Conservation (phyloP, 1,140 invertebrate genomes). For the Eueides isabella region DNA sequence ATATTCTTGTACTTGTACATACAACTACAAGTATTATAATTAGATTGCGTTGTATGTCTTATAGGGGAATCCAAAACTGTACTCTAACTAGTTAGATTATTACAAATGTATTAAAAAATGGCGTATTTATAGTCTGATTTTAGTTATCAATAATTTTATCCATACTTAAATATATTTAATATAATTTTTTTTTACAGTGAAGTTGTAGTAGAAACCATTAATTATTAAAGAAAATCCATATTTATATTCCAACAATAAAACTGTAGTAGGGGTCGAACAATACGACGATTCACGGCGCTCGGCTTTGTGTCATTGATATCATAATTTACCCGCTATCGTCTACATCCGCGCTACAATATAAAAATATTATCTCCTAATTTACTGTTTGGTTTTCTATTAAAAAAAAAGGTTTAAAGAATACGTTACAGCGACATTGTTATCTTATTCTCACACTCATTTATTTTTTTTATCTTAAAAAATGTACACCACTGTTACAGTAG, state of each 20-base stretch:
- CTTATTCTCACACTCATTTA: neutral
- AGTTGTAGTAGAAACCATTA: neutral
- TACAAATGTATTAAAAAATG: too few relatives aligned
- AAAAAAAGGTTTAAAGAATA: neutral
- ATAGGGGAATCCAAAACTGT: too few relatives aligned
- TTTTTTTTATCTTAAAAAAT: neutral
- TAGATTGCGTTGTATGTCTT: too few relatives aligned
- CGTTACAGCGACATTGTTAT: neutral
- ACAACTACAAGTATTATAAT: too few relatives aligned
- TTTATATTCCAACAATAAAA: neutral
- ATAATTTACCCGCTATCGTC: conserved; percentile 54
- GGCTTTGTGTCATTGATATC: conserved; percentile 52
- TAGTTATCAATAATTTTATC: too few relatives aligned
- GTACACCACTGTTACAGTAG: too few relatives aligned
- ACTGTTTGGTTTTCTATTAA: conserved; percentile 23
- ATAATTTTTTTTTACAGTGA: too few relatives aligned
- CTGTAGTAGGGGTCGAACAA: conserved; percentile 34
- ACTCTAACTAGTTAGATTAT: too few relatives aligned
- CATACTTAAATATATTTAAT: too few relatives aligned
- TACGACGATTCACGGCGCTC: conserved; percentile 39
- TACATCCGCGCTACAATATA: conserved; percentile 32
- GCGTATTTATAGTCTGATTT: too few relatives aligned
- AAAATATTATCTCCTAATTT: conserved; percentile 40
- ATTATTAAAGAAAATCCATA: neutral
- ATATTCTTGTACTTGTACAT: too few relatives aligned